These are phyloP conservation scores for Spea multiplicata DNA, from an alignment of 2,113 vertebrate genomes.

Conservation along the genomic window DNA sequence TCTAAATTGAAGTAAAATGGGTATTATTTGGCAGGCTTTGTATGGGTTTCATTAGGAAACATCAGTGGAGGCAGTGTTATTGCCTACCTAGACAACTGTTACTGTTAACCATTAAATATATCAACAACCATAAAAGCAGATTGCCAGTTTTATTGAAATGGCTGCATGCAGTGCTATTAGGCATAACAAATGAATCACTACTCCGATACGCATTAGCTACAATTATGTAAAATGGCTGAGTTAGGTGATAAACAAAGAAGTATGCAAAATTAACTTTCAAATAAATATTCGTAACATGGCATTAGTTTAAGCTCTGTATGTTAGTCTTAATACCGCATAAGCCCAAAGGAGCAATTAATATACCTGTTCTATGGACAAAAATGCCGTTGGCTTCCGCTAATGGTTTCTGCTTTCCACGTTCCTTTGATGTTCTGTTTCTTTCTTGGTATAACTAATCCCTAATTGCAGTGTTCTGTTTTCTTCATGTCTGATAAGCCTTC, in stretches of 20 bases:
- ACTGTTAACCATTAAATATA: background rate
- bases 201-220: background rate
- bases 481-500: conserved; percentile 32
- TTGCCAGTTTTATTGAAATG: background rate
- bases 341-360: background rate
- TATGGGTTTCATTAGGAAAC: background rate
- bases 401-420: background rate
- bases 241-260: background rate
- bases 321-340: background rate
- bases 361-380: conserved; percentile 8
- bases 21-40: background rate
- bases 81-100: background rate
- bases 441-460: conserved; percentile 29
- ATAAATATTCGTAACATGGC: background rate
- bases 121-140: background rate
- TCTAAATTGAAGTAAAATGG: background rate
- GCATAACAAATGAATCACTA: background rate
- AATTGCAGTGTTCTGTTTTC: conserved; percentile 1
- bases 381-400: conserved; percentile 5
- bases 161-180: background rate
- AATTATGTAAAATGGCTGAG: background rate
- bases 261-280: background rate
- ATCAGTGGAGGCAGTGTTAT: background rate
- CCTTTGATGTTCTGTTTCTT: conserved; percentile 24
- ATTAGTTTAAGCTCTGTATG: background rate